Evolutionary conservation across 1,140 invertebrate genomes (phyloP), one percentile per base, ranked within the genome.

Genomic region (Drosophila pseudoananassae): DNA sequence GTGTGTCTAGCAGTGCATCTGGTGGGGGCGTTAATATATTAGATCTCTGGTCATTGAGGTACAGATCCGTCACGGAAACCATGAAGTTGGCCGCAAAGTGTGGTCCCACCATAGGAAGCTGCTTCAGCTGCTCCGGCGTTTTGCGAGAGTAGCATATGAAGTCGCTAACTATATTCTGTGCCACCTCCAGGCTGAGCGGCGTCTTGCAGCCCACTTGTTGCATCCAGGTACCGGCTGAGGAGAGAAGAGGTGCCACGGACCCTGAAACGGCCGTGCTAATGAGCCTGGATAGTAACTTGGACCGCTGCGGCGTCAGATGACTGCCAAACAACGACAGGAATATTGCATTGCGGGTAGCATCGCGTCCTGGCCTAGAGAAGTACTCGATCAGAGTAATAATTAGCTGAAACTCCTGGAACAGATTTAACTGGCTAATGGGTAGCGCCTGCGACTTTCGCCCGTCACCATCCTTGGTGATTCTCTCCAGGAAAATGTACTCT

Each of bases 171-270:
- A 97, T 92, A 66, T 94, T 95, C 68, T 95, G 94, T 1, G 95
- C 96, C 5, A 97, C 92, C 87, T 94, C 94, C 4, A 96, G 92
- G 47, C 95, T 95, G 27, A 95, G 93, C 0, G 92, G 20, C 0
- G 96, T 96, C n/a, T 95, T 96, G 54, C 96, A 96, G 8, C 96
- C 95, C 58, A 96, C 93, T 85, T 97, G 96, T 91, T 97, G 96
- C 92, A 97, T 94, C 95, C 96, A 96, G n/a, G 96, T 95, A 61
- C 96, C 96, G 17, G 96, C 94, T 1, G 96, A 95, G 53, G 94
- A 94, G 12, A 97, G 90, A 1, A 97, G 91, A 17, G 95, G 93
- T 8, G 94, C 94, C 64, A 95, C 95, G 29, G 95, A 95, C 0
- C 94, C 95, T 0, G 95, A 95, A 15, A 97, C 94, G 0, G 95